Base-by-base conservation (phyloP, 2,888 invertebrate genomes). In the Parnassius smintheus region DNA sequence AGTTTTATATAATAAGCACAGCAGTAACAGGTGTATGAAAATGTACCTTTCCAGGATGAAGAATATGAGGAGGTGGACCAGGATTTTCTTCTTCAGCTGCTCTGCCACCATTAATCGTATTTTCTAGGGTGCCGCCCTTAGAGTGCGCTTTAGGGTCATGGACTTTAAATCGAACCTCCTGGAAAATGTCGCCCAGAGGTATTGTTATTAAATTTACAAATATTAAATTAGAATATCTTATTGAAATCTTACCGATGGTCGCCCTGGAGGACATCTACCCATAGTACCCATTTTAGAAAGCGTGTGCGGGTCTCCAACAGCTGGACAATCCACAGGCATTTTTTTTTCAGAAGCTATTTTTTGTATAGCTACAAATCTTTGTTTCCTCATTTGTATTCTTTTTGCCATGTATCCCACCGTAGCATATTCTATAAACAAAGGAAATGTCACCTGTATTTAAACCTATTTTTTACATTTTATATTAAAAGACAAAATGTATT, bases 381-480 rank as follows among this genome's bases (percentile, higher is more conserved):
- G 97, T 92, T 98, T 97, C 82, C 98, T 94, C 97, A 98, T 97
- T 87, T 97, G 97, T 88, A 98, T 97, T 88, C 98, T 94, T 93
- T 98, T 98, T 75, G 98, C 98, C 96, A 98, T 97, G 92, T 99
- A 99, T 75, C 98, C 98, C 75, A 99, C 99, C 72, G 98, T 97
- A 70, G 99, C 98, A 91, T 98, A 99, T 93, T 99, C 98, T 98
- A 94, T 49, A 49, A 49, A 9, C 1, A 13, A 4, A 49, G 13
- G 4, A 49, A 49, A 49, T 12, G 9, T 13, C 12, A 11, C 13
- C 49, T 49, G 9, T 13, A 13, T 49, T 9, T 9, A 49, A 49
- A 13, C 13, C 49, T 49, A 13, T 4, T 13, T 13, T 18, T 48
- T 85, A 98, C 96, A 92, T 98, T 98, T 86, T 97, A 97, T 77